These are phyloP conservation scores for Agelaius phoeniceus DNA, from an alignment of 2,113 vertebrate genomes.

Conservation along the genomic window DNA sequence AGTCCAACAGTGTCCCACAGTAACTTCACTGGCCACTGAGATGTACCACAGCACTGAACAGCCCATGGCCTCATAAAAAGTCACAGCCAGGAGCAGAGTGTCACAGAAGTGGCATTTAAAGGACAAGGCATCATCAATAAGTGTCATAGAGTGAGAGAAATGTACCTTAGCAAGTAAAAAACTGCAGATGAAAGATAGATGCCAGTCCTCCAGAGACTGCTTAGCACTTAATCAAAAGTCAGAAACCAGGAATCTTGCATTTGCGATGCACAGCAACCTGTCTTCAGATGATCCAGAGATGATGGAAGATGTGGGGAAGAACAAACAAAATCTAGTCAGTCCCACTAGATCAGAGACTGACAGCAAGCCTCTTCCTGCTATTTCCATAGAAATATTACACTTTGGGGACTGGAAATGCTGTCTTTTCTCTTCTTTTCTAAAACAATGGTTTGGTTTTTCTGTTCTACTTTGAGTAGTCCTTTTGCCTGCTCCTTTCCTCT, in stretches of 20 bases:
- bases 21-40: background rate
- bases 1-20: background rate
- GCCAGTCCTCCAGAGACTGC: background rate
- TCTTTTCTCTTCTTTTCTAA: background rate
- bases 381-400: conserved; percentile 63
- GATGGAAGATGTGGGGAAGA: background rate
- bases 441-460: conserved; percentile 24
- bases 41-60: background rate
- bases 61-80: background rate
- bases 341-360: conserved; percentile 29
- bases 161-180: background rate
- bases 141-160: background rate
- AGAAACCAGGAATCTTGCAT: background rate
- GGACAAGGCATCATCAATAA: background rate
- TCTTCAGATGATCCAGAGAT: background rate
- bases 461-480: background rate
- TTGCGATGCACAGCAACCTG: background rate
- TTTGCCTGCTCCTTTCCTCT: background rate
- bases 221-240: conserved; percentile 1
- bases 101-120: background rate
- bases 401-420: conserved; percentile 33
- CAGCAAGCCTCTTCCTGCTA: conserved; percentile 13
- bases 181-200: background rate
- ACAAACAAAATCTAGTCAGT: conserved; percentile 18
- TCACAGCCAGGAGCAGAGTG: background rate